Conservation (phyloP, 2,888 invertebrate species). For the Allophyes oxyacanthae region DNA sequence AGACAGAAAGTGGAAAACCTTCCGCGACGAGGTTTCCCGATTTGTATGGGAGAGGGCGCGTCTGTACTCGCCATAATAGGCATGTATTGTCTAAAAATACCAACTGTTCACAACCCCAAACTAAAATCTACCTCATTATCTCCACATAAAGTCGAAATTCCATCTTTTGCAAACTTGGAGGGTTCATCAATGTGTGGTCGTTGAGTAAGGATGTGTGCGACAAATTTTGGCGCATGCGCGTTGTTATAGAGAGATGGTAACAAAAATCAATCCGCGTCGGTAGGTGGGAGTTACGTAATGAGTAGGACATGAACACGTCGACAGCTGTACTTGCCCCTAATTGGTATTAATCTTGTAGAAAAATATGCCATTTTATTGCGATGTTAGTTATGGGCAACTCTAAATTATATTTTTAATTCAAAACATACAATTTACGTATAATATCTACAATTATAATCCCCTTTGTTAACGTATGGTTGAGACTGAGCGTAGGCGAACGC, state of each 20-base stretch:
- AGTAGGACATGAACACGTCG: slow-evolving; percentile 73
- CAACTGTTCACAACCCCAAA: slow-evolving; percentile 46
- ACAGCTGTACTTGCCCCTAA: slow-evolving; percentile 73
- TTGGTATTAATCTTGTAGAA: slow-evolving; percentile 70
- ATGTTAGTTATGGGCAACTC: background rate
- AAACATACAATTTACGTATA: slow-evolving; percentile 1
- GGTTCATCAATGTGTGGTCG: slow-evolving; percentile 66
- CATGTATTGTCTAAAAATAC: slow-evolving; percentile 87
- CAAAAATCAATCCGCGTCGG: slow-evolving; percentile 86
- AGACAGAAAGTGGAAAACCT: slow-evolving; percentile 80
- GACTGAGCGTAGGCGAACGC: slow-evolving; percentile 34
- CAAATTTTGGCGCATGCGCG: slow-evolving; percentile 80
- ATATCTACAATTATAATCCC: slow-evolving; percentile 2
- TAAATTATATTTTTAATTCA: background rate
- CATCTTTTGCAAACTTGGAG: slow-evolving; percentile 25
- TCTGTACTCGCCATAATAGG: slow-evolving; percentile 76
- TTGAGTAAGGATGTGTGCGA: slow-evolving; percentile 71
- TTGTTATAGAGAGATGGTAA: slow-evolving; percentile 65
- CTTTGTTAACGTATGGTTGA: slow-evolving; percentile 24
- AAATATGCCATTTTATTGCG: slow-evolving; percentile 18
- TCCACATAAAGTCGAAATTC: slow-evolving; percentile 49
- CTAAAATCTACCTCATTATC: slow-evolving; percentile 47
- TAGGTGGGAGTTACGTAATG: slow-evolving; percentile 87
- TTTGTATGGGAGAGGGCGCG: slow-evolving; percentile 88
- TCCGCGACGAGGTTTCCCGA: slow-evolving; percentile 79